These are phyloP conservation scores for Hipposideros armiger DNA, from an alignment of 2,113 vertebrate species.

Conservation along the genomic window DNA sequence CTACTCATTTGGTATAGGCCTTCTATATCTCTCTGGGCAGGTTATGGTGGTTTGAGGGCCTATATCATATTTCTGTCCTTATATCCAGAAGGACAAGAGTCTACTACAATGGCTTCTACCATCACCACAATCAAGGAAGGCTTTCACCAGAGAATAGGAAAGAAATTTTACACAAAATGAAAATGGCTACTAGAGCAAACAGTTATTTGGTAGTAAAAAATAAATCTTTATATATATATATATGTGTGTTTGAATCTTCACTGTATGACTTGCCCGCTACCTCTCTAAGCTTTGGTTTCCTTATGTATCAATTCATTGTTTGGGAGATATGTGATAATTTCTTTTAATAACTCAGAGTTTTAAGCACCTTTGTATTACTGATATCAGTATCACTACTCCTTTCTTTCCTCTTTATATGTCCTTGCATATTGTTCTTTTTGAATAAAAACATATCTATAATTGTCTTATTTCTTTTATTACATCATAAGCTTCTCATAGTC, in stretches of 20 bases:
- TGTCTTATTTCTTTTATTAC: not conserved
- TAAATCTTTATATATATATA: not conserved
- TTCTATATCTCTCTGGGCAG: not conserved
- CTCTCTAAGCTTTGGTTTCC: not conserved
- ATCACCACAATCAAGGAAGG: not conserved
- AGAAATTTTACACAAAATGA: not conserved
- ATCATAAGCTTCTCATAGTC: not conserved
- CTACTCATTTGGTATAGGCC: not conserved
- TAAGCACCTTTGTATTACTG: not conserved
- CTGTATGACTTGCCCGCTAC: not conserved
- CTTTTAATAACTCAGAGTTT: not conserved
- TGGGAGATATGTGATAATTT: not conserved
- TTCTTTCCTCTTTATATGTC: not conserved
- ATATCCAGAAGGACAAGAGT: not conserved
- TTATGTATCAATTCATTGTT: not conserved
- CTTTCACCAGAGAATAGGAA: not conserved
- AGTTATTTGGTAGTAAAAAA: not conserved
- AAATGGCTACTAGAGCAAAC: not conserved
- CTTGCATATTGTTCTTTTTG: not conserved
- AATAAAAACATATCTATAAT: not conserved
- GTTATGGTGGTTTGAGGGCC: not conserved
- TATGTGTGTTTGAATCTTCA: not conserved
- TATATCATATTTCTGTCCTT: not conserved
- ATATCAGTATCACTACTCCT: fast-evolving
- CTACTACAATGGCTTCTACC: not conserved